Base-by-base conservation (phyloP, 2,113 vertebrate species). In the Ochotona curzoniae region DNA sequence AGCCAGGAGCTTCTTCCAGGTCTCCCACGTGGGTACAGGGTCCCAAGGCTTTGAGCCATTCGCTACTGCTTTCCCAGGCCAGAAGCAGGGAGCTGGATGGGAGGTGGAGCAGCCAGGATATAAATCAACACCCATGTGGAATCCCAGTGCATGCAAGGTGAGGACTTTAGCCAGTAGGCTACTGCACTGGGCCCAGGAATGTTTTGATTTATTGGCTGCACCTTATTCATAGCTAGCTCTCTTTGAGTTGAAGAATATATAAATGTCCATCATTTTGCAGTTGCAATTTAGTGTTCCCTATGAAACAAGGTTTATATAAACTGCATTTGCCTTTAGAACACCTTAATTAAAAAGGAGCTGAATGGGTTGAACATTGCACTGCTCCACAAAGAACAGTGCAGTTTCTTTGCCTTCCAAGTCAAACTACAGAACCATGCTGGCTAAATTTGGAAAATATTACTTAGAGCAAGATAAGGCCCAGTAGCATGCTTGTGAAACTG, bases 191-290 rank as follows among this genome's bases (percentile, higher is more conserved):
- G 38, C 38, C 38, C 6, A 44, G 38, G 38, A 44, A 3, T 44
- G 4, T 44, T 3, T 7, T 35, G 38, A 49, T 10, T 60, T 81
- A 25, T 74, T 38, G 30, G 18, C 21, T 73, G 49, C 13, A 38
- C 25, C 9, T 61, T 80, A 15, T 44, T 44, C 15, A 18, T 14
- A 14, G 7, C n/a, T 61, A 47, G 15, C 83, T 79, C 44, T 87
- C 54, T 44, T 47, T 86, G 20, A 70, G 64, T 70, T 44, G 25
- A 23, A 64, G 51, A 35, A 73, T 57, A 92, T 35, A 74, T 60
- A 90, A 71, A n/a, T 81, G 18, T 61, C 82, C 89, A 20, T 86
- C 64, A 74, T 83, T 85, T 89, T 90, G 35, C 12, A 71, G 14
- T 84, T 84, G 18, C 23, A 82, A 9, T 5, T 75, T 74, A 51